Conservation (phyloP, 2,113 vertebrate species). For the Lophotis ruficrista region DNA sequence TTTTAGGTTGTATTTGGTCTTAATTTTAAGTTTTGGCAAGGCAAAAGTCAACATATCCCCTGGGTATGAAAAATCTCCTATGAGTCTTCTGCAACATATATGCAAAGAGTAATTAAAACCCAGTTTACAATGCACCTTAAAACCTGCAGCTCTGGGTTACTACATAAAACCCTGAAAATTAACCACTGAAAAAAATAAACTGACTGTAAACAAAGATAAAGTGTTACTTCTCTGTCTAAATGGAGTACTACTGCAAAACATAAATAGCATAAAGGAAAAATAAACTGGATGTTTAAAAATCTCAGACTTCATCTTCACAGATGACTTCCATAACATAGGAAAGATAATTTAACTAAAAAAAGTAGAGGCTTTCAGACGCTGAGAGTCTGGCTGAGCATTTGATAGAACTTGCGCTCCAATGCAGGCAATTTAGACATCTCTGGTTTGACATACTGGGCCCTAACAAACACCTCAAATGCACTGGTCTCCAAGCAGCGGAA, state of each 20-base stretch:
- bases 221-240: conserved; percentile 6
- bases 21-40: neutral
- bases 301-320: neutral
- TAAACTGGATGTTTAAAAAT: neutral
- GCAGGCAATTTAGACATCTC: neutral
- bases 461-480: neutral
- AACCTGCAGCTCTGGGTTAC: neutral
- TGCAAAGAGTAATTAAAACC: neutral
- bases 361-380: neutral
- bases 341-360: neutral
- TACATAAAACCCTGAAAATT: neutral
- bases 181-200: neutral
- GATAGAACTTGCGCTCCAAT: neutral
- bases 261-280: neutral
- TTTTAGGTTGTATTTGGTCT: neutral
- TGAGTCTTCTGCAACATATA: neutral
- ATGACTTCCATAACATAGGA: neutral
- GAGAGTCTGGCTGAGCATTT: neutral
- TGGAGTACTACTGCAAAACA: neutral
- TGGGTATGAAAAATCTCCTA: neutral
- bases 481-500: neutral
- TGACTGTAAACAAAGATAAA: conserved; percentile 3
- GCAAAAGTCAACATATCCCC: neutral
- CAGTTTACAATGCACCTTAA: neutral
- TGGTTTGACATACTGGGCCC: neutral